Evolutionary conservation across 2,113 vertebrate species (phyloP), one percentile per base, ranked within the genome.

Genomic region (Zapornia atra): DNA sequence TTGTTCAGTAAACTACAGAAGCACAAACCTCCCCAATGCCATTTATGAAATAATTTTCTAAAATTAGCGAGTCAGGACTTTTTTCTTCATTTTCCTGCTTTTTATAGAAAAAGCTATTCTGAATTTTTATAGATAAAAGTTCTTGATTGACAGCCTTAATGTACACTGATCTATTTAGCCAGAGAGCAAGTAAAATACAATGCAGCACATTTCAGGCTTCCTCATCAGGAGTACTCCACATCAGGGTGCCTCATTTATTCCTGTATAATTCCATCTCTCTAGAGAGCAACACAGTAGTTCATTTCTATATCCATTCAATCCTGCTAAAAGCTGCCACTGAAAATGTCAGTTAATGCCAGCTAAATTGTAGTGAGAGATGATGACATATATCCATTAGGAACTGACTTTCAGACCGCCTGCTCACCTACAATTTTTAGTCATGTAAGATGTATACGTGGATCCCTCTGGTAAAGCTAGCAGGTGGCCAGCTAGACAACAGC

Each of bases 231-330:
- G 10, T 18, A 5, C 53, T 87, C 59, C 91, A 40, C 86, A 76
- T 77, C 91, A 85, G 90, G 87, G 64, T 71, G 85, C 76, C 85
- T 94, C 90, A 66, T 91, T 94, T 94, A 42, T 83, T 78, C 70
- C 93, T 46, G 0, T 20, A 20, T 80, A 90, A 91, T 90, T 91
- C 71, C 71, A 65, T 1, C 31, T 82, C 85, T 73, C 70, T 10
- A 17, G 84, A 85, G 85, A 94, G 82, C 57, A 86, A 75, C 78
- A 77, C 51, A 73, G 82, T 73, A 80, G 36, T 46, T 95, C 87
- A 73, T 68, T 95, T 91, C 75, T 94, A 12, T 42, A 69, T 38
- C 89, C 46, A 92, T 90, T 95, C 91, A 94, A 59, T 65, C 53
- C 70, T 84, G 59, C 87, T 91, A 72, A 95, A 92, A 94, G 78